Conservation (phyloP, 2,113 vertebrate genomes). For the Aramus guarauna region DNA sequence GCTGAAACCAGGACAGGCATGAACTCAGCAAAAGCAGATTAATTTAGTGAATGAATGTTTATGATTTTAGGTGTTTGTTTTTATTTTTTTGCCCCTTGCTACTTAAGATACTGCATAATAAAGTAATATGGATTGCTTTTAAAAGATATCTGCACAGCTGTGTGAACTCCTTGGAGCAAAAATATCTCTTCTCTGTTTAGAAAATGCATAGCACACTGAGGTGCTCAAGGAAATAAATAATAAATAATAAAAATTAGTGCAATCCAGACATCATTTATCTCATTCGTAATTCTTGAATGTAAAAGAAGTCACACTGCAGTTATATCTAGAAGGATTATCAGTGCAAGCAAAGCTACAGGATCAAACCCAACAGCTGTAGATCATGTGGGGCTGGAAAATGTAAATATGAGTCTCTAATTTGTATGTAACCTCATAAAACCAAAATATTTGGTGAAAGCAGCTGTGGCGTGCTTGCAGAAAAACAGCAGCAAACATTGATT, state of each 20-base stretch:
- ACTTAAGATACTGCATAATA: background rate
- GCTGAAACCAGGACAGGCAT: background rate
- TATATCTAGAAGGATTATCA: background rate
- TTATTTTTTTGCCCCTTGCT: background rate
- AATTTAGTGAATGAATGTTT: background rate
- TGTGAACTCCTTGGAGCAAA: background rate
- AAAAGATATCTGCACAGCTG: background rate
- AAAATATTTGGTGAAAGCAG: background rate
- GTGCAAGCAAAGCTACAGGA: background rate
- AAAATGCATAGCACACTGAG: background rate
- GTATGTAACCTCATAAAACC: background rate
- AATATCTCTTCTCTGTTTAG: background rate
- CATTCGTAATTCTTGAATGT: background rate
- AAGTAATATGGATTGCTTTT: background rate
- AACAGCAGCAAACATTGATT: background rate
- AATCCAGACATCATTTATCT: background rate
- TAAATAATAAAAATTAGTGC: background rate
- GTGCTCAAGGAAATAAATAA: background rate
- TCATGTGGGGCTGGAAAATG: background rate
- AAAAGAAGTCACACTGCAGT: background rate
- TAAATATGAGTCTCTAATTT: background rate
- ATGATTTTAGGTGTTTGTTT: background rate
- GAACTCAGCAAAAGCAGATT: background rate
- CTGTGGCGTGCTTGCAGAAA: background rate
- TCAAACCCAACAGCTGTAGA: background rate